Conservation (phyloP, 2,797 vertebrate genomes). For the Iguana delicatissima region DNA sequence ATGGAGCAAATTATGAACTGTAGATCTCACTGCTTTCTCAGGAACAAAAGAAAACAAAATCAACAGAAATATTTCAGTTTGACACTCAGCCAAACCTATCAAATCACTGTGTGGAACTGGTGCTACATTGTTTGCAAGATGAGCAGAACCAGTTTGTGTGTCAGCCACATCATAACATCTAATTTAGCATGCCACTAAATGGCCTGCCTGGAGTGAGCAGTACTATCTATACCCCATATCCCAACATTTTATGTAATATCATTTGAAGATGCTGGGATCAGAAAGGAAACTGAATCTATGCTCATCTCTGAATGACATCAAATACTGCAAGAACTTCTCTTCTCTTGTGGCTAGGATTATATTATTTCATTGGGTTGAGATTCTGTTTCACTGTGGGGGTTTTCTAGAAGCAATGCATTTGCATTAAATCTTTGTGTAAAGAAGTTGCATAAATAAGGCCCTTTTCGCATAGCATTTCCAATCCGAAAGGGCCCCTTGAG, state of each 20-base stretch:
- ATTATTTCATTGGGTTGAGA: no score
- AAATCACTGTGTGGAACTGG: accelerated
- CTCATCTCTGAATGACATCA: background rate
- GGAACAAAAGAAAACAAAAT: no score
- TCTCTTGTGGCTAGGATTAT: background rate
- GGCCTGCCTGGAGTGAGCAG: background rate
- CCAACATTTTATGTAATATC: background rate
- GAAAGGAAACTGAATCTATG: background rate
- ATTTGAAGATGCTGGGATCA: no score
- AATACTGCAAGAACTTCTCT: background rate
- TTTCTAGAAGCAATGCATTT: background rate
- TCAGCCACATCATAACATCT: no score
- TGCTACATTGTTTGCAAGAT: accelerated
- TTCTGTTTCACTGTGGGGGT: background rate
- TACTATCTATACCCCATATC: background rate
- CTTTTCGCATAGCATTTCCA: no score
- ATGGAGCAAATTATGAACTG: conserved; percentile 4
- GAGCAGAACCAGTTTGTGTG: background rate
- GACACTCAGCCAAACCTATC: background rate
- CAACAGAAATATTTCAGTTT: background rate
- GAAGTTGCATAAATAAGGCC: no score
- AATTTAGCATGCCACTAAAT: background rate
- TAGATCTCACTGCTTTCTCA: background rate
- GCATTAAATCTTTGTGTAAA: no score
- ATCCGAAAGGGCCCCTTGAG: no score